Evolutionary conservation across 2,888 invertebrate genomes (phyloP), one percentile per base, ranked within the genome.

Genomic region (Pemphredon lugubris): DNA sequence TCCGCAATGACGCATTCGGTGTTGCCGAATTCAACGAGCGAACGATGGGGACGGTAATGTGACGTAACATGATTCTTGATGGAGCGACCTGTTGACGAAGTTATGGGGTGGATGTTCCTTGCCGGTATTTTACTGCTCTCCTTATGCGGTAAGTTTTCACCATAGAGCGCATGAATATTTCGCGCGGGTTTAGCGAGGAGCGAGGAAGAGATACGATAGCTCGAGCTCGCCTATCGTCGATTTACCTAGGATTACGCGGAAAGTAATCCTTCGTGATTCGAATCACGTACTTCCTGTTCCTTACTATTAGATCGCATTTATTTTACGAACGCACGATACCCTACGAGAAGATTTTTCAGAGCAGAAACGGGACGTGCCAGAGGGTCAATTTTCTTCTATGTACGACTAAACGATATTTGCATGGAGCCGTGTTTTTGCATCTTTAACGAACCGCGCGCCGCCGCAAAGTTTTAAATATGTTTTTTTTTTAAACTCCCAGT

Each of bases 41-140:
- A 9, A 57, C 44, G 42, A 34, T 21, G 51, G 65, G 37, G 14
- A 42, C 61, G 66, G 66, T 78, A 70, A 70, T 72, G 60, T 53
- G 58, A 68, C 65, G 72, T 78, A 77, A 73, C 71, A 79, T 69
- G 74, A 71, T 71, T 57, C 44, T 57, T 54, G 47, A 16, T 48
- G 76, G 64, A 66, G 61, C 67, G 64, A 83, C 81, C 83, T 90
- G 89, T 88, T 90, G 90, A 90, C 89, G 89, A 87, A 89, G 90
- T 88, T 84, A 91, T 91, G 91, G 90, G 90, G 90, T 90, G 91
- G 90, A 90, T 90, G 83, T 86, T 90, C 78, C 87, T 90, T 79
- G 86, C 88, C 82, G 87, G 88, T 84, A 87, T 90, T 79, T 86
- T 90, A 86, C 88, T 91, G 86, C 89, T 88, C 87, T 90, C 85